Base-by-base conservation (phyloP, 2,797 vertebrate genomes). In the Apogon talboti region DNA sequence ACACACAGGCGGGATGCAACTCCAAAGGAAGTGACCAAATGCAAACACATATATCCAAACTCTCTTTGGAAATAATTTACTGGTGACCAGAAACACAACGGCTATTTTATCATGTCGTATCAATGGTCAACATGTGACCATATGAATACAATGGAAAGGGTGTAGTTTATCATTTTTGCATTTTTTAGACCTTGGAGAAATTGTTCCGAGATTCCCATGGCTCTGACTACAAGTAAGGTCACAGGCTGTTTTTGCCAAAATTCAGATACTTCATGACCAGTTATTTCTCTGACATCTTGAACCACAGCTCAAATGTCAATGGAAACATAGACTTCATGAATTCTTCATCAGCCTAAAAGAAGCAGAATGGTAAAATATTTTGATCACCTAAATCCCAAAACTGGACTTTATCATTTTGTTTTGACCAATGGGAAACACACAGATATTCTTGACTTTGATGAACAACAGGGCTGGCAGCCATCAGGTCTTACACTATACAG, bases 51-150 rank as follows among this genome's bases (percentile, higher is more conserved):
- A 35, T 1, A 38, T 56, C 48, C 42, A 45, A 78, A 65, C 19
- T 58, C 71, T 59, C 69, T 47, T 3, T 18, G 40, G 76, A 80
- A 48, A 79, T 51, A 49, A 38, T 33, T 28, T 54, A 3, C 37
- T 60, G 64, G 28, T 52, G 55, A 14, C 12, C 50, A 35, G 40
- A 67, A 44, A 53, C 30, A 42, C 41, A 60, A 13, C 74, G 79
- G 59, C 44, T 56, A 50, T 83, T 86, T 52, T 47, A 78, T 77
- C 63, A 72, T 11, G 15, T 67, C 60, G 73, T 69, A 62, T 74
- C 57, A 62, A 66, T 60, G 43, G 15, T 58, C 6, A 66, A 24
- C 35, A 54, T 5, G 43, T 47, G 2, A 66, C 19, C 35, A 54
- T 5, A 43, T 47, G 2, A 30, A 30, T 44, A n/a, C n/a, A 37